Conservation (phyloP, 2,113 vertebrate species). For the Serilophus lunatus region DNA sequence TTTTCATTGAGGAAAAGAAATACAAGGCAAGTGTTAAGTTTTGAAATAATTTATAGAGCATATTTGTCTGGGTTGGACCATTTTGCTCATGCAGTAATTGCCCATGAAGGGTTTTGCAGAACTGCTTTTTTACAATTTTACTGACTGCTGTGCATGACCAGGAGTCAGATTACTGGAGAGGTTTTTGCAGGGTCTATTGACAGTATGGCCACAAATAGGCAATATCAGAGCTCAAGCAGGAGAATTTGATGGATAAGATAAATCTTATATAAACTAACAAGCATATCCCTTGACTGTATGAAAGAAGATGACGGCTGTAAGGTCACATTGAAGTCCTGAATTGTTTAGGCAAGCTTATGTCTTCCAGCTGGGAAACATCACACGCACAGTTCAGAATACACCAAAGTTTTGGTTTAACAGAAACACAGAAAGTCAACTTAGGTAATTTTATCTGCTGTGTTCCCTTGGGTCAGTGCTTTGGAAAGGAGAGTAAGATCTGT, state of each 20-base stretch:
- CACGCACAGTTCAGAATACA: slow-evolving; percentile 52
- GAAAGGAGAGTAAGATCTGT: slow-evolving; percentile 10
- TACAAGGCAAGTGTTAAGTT: rapidly evolving
- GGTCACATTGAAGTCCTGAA: slow-evolving; percentile 20
- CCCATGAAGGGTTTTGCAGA: background rate
- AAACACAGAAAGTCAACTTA: slow-evolving; percentile 19
- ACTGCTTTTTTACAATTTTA: background rate
- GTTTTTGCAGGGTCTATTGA: background rate
- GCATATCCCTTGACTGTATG: slow-evolving; percentile 10
- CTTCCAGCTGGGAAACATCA: slow-evolving; percentile 69
- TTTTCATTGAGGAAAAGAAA: background rate
- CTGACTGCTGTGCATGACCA: background rate
- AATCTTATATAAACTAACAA: slow-evolving; percentile 40
- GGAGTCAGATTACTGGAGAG: background rate
- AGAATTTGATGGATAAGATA: slow-evolving; percentile 43
- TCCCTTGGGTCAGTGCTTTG: background rate
- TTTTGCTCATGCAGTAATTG: background rate
- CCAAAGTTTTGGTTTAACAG: slow-evolving; percentile 35
- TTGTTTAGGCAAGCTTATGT: slow-evolving; percentile 65
- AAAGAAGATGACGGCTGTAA: slow-evolving; percentile 18
- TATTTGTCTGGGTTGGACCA: background rate
- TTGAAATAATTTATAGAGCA: background rate
- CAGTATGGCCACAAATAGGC: background rate
- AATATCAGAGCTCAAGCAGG: background rate
- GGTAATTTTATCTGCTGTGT: slow-evolving; percentile 45